Conservation (phyloP, 2,888 invertebrate species). For the Tyria jacobaeae region DNA sequence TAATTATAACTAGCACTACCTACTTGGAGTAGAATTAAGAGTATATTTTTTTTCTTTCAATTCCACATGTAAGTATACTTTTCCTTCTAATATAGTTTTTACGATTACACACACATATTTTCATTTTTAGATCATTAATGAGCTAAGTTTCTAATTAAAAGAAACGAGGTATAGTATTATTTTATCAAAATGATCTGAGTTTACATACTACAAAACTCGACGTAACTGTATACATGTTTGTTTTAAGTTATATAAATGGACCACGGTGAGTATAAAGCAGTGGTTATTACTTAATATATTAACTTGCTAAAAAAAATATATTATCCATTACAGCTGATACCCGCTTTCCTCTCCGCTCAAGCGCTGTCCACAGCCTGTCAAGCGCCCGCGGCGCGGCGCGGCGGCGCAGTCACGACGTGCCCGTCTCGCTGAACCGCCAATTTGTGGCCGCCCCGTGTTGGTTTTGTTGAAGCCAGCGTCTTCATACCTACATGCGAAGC, state of each 20-base stretch:
- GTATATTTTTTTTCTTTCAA: no score
- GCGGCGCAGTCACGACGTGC: constrained; percentile 80
- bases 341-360: constrained; percentile 59
- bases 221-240: no score
- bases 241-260: not conserved
- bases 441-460: constrained; percentile 85
- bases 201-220: not conserved
- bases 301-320: not conserved
- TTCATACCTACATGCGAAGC: constrained; percentile 75
- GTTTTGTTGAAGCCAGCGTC: constrained; percentile 84
- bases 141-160: not conserved
- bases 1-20: not conserved
- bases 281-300: not conserved
- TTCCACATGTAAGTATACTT: not conserved
- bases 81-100: not conserved
- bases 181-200: not conserved
- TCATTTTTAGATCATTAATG: not conserved
- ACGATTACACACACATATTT: not conserved
- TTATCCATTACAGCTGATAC: not conserved
- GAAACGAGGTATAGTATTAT: not conserved
- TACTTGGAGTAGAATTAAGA: not conserved
- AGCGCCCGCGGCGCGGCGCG: constrained; percentile 74
- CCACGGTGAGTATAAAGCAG: not conserved
- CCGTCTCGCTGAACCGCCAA: constrained; percentile 81
- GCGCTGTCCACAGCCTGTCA: constrained; percentile 34